These are phyloP conservation scores for Ectropis crepuscularia DNA, from an alignment of 2,888 invertebrate species.

Conservation along the genomic window DNA sequence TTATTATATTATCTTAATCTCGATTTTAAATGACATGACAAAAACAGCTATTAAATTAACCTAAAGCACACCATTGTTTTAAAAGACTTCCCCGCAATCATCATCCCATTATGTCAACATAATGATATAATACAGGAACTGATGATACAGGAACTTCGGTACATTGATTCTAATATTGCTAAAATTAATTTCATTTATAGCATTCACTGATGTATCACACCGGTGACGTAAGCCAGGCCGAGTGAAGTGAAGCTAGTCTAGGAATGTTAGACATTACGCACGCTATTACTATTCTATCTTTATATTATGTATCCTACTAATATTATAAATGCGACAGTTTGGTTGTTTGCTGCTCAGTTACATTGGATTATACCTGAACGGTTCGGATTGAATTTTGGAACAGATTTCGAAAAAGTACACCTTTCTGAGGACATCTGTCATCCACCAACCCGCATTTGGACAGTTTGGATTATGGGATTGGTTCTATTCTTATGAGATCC, in stretches of 20 bases:
- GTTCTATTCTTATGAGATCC: no score
- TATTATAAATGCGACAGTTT: no score
- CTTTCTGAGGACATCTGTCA: no score
- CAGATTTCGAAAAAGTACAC: no score
- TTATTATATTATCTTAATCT: background rate
- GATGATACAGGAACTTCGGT: constrained; percentile 15
- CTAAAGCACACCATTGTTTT: constrained; percentile 7
- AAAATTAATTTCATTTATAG: constrained; percentile 21
- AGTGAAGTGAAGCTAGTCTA: constrained; percentile 9
- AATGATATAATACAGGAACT: background rate
- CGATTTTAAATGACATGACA: constrained; percentile 3
- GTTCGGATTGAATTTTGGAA: no score
- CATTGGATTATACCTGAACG: no score
- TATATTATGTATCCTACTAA: no score
- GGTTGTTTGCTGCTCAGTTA: no score
- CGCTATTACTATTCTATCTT: constrained; percentile 6
- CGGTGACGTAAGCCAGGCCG: constrained; percentile 17
- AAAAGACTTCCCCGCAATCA: constrained; percentile 12
- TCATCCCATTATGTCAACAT: constrained; percentile 7
- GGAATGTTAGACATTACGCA: constrained; percentile 22
- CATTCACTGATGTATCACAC: constrained; percentile 13
- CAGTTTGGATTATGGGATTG: no score
- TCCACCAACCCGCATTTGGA: no score
- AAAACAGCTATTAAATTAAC: constrained; percentile 1
- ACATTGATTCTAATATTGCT: constrained; percentile 16